A percentile compares a stretch with the other conserved stretches of the same genome.
Evolutionary conservation across 2,888 invertebrate species (phyloP).

Genomic region (Dione juno): DNA sequence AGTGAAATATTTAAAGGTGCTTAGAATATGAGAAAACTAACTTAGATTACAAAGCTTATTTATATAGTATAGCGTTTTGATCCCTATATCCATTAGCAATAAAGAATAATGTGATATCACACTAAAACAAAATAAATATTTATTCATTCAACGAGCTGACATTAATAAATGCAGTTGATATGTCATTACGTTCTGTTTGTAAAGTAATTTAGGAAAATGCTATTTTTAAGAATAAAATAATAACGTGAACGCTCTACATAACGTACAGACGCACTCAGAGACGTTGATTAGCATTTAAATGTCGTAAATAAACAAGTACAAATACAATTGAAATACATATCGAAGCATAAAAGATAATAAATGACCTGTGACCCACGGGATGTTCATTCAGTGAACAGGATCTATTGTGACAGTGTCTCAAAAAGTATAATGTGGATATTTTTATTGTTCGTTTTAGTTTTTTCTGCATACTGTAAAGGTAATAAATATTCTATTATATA

Average conservation of each 20-base stretch:
- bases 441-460: conserved; percentile 24
- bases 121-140: conserved; percentile 9
- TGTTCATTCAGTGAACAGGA: conserved; percentile 39
- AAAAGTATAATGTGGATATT: conserved; percentile 28
- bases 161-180: background rate
- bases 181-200: conserved; percentile 5
- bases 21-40: background rate
- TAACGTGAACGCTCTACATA: background rate
- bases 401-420: conserved; percentile 34
- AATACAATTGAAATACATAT: background rate
- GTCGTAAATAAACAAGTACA: background rate
- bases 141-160: background rate
- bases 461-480: conserved; percentile 27
- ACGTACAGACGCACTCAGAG: conserved; percentile 2
- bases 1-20: background rate
- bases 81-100: background rate
- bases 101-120: background rate
- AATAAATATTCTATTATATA: background rate
- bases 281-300: background rate
- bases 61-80: background rate
- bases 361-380: conserved; percentile 46
- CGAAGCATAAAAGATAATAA: conserved; percentile 39
- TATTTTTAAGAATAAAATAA: background rate
- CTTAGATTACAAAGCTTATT: background rate
- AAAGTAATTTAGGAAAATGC: background rate